A percentile compares a stretch with the other conserved stretches of the same genome.
phyloP scores from a whole-genome alignment of 2,797 vertebrate genomes.

The Prunella strophiata region DNA sequence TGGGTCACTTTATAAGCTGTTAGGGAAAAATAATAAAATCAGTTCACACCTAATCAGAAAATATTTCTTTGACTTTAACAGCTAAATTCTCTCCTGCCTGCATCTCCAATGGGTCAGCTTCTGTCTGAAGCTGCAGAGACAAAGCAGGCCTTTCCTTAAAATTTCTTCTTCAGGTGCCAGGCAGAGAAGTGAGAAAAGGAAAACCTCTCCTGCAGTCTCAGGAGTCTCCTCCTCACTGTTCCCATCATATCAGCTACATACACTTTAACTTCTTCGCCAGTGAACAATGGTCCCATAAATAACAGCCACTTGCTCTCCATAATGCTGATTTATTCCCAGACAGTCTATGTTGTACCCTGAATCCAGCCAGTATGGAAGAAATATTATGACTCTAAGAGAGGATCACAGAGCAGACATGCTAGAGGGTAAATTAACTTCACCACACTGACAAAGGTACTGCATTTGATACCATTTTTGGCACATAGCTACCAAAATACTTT shows the following conservation, averaged over 20 bases:
- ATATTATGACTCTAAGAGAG: conserved; percentile 12
- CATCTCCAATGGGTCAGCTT: background rate
- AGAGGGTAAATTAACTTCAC: background rate
- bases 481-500: background rate
- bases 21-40: conserved; percentile 65
- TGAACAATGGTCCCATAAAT: background rate
- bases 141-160: conserved; percentile 1
- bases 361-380: conserved; percentile 36
- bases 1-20: conserved; percentile 51
- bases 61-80: conserved; percentile 53
- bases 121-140: conserved; percentile 18
- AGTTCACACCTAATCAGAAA: conserved; percentile 64
- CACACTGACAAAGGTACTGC: background rate
- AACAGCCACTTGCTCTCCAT: conserved; percentile 2
- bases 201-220: background rate
- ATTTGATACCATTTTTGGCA: background rate
- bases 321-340: conserved; percentile 47
- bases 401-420: background rate
- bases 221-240: background rate
- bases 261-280: background rate
- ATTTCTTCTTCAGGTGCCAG: conserved; percentile 25
- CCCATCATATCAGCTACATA: background rate
- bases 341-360: background rate
- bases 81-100: conserved; percentile 39
- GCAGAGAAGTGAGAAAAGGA: background rate